phyloP scores from a whole-genome alignment of 2,113 vertebrate genomes.

The Brachypodius melanocephalos region DNA sequence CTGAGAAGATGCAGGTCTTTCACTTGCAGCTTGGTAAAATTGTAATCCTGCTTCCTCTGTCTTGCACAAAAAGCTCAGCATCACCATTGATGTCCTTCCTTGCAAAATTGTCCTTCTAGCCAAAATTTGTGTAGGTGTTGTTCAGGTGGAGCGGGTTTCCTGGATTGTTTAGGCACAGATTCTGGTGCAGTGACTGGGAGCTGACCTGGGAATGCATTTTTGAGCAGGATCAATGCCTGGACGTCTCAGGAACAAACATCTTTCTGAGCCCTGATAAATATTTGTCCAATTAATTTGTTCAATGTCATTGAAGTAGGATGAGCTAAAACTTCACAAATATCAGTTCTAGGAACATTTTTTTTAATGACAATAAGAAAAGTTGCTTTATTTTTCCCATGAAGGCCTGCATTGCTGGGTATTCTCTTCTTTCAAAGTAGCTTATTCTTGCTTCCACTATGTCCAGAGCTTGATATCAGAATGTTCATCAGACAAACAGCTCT shows the following conservation, averaged over 20 bases:
- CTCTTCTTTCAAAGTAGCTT: not conserved
- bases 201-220: constrained; percentile 10
- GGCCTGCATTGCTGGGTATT: not conserved
- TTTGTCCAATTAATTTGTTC: constrained; percentile 16
- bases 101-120: not conserved
- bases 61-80: not conserved
- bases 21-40: not conserved
- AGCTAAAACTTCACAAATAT: not conserved
- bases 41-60: not conserved
- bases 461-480: not conserved
- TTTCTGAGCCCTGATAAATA: constrained; percentile 31
- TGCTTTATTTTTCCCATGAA: not conserved
- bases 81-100: not conserved
- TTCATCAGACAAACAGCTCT: not conserved
- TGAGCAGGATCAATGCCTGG: constrained; percentile 23
- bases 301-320: not conserved
- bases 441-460: not conserved
- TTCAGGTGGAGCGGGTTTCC: not conserved
- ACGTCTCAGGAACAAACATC: constrained; percentile 49
- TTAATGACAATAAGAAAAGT: not conserved
- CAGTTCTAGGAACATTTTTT: not conserved
- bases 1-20: not conserved
- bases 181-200: not conserved
- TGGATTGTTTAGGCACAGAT: not conserved
- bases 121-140: not conserved